Base-by-base conservation (phyloP, 92 coral and sea anemone species). In the Virgularia gustaviana region DNA sequence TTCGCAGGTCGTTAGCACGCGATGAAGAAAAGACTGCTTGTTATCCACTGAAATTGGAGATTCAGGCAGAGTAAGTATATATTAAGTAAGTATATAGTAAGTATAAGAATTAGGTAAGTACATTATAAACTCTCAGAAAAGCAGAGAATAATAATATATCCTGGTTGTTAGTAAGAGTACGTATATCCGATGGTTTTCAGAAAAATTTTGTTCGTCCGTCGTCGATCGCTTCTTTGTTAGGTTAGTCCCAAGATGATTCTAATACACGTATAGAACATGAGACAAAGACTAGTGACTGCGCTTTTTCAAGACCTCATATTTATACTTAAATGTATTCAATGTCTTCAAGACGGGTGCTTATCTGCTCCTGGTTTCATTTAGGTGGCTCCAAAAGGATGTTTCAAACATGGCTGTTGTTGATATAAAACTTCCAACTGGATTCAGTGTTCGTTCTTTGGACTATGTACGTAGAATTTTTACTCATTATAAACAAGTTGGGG, bases 371-470 rank as follows among this genome's bases (percentile, higher is more conserved):
- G n/a, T n/a, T 67, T 9, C 35, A 12, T 61, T 64, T 37, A 88
- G 92, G 58, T 91, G 97, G 97, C 79, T 86, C 33, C 63, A 67
- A 45, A 87, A 86, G 34, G 94, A 82, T 53, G 55, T 61, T 13
- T 92, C 98, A 25, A 90, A 88, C 76, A 92, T 92, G 98, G 98
- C 98, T 20, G 91, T 92, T 18, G 75, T 92, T 18, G 95, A 89
- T 58, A 81, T 85, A 29, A 92, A 89, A 55, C 92, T 92, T 9
- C 96, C 89, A 32, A 86, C 98, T 20, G 98, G 96, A 22, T 92
- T 81, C 62, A 79, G 63, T 34, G 98, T 75, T n/a, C n/a, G n/a
- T n/a, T n/a, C n/a, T n/a, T n/a, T n/a, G n/a, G n/a, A n/a, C n/a
- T n/a, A n/a, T n/a, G n/a, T n/a, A n/a, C n/a, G n/a, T n/a, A n/a